Percentiles rank a stretch among this genome's conserved stretches.
Conservation (phyloP, 2,113 vertebrate genomes). For the Tragelaphus buxtoni region DNA sequence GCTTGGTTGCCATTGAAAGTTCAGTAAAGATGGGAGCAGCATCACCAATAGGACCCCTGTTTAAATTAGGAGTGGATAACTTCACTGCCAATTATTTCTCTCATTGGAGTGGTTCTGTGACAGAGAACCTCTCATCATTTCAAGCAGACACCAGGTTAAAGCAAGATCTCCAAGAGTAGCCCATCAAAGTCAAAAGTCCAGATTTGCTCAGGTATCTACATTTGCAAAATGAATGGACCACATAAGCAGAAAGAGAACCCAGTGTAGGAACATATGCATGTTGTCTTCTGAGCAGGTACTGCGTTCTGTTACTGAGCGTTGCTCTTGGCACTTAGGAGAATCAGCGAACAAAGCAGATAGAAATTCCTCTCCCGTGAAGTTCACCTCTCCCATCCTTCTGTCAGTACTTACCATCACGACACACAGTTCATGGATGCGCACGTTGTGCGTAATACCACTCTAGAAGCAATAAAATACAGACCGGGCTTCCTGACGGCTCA, state of each 20-base stretch:
- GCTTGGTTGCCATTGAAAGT: background rate
- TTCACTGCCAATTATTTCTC: background rate
- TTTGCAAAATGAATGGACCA: background rate
- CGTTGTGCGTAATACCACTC: background rate
- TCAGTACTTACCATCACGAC: background rate
- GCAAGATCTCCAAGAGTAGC: background rate
- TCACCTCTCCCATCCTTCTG: background rate
- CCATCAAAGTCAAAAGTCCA: background rate
- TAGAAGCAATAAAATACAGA: background rate
- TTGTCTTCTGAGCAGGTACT: background rate
- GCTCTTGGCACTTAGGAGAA: background rate
- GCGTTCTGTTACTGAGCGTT: background rate
- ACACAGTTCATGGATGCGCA: background rate
- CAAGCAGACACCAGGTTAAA: background rate
- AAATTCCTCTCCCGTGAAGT: background rate
- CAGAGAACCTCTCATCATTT: background rate
- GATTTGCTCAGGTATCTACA: background rate
- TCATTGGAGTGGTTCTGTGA: background rate
- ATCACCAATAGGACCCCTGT: background rate
- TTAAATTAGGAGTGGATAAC: background rate
- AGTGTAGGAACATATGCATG: background rate
- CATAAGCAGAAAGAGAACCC: background rate
- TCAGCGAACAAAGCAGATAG: background rate
- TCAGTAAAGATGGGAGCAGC: background rate
- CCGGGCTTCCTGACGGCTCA: background rate